Conservation (phyloP, 2,888 invertebrate species). For the Drosophila limbata region DNA sequence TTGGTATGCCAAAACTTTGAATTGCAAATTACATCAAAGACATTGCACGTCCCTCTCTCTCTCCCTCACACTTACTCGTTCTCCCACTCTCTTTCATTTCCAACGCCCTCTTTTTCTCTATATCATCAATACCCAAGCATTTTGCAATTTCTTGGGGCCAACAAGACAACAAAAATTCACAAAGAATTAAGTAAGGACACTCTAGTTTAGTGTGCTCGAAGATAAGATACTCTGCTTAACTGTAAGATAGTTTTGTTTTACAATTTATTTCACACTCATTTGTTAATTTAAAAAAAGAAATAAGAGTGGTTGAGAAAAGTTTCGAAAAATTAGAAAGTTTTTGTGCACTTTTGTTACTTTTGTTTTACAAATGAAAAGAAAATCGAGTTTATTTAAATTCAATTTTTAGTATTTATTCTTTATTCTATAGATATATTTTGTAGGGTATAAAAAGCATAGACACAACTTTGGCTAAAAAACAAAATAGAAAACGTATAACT, state of each 20-base stretch:
- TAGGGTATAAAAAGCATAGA: neutral
- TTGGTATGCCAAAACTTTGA: constrained; percentile 53
- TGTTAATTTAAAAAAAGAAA: too few species aligned
- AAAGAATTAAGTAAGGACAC: neutral
- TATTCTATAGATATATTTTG: neutral
- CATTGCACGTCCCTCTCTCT: constrained; percentile 53
- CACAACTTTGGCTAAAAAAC: constrained; percentile 35
- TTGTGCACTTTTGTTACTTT: too few species aligned
- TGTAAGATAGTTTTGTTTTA: neutral
- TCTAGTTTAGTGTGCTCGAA: neutral
- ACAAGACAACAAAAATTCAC: constrained; percentile 25
- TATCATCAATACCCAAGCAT: constrained; percentile 29
- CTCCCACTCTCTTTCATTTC: too few species aligned
- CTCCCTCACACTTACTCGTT: neutral
- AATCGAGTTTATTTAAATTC: too few species aligned
- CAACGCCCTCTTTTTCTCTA: neutral
- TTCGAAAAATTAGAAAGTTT: too few species aligned
- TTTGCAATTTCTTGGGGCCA: constrained; percentile 55
- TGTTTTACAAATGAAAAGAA: too few species aligned
- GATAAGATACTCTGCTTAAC: neutral
- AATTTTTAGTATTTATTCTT: neutral
- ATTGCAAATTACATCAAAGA: constrained; percentile 73
- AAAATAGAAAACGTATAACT: constrained; percentile 21
- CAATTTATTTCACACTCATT: too few species aligned
- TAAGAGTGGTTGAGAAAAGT: too few species aligned